These are phyloP conservation scores for Bambusicola thoracicus DNA, from an alignment of 2,113 vertebrate genomes.

Conservation along the genomic window DNA sequence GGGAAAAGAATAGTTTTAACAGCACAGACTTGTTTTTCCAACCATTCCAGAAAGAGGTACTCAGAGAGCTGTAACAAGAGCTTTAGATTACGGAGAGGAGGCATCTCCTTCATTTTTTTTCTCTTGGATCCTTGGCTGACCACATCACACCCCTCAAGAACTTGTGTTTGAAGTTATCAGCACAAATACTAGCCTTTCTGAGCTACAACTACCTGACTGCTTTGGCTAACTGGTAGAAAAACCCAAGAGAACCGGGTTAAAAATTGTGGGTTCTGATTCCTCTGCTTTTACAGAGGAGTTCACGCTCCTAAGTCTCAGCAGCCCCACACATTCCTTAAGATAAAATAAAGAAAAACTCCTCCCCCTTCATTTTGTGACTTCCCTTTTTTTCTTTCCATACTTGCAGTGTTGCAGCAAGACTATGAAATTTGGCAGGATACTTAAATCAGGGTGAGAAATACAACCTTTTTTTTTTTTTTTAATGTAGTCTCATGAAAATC, in stretches of 20 bases:
- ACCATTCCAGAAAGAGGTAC: background rate
- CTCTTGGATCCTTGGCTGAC: background rate
- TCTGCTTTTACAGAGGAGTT: slow-evolving; percentile 24
- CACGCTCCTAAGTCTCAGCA: background rate
- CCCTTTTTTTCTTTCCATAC: background rate
- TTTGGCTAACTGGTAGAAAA: background rate
- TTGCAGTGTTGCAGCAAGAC: background rate
- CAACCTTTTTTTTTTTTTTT: background rate
- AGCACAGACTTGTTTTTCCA: slow-evolving; percentile 25
- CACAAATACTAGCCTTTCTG: background rate
- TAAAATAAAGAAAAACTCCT: background rate
- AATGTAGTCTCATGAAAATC: background rate
- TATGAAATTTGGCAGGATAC: background rate
- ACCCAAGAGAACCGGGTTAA: background rate
- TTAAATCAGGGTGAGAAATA: background rate
- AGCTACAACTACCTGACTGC: background rate
- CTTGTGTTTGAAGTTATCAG: background rate
- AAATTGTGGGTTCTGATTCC: background rate
- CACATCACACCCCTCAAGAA: background rate
- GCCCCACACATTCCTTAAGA: background rate
- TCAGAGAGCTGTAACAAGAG: background rate
- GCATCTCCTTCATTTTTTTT: rapidly evolving
- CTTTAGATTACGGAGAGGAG: background rate
- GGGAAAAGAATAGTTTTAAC: slow-evolving; percentile 51
- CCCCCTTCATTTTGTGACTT: background rate